Percentiles rank a stretch among this genome's conserved stretches.
These are phyloP conservation scores for Haemorhous mexicanus DNA, from an alignment of 2,113 vertebrate genomes.

Conservation along the genomic window DNA sequence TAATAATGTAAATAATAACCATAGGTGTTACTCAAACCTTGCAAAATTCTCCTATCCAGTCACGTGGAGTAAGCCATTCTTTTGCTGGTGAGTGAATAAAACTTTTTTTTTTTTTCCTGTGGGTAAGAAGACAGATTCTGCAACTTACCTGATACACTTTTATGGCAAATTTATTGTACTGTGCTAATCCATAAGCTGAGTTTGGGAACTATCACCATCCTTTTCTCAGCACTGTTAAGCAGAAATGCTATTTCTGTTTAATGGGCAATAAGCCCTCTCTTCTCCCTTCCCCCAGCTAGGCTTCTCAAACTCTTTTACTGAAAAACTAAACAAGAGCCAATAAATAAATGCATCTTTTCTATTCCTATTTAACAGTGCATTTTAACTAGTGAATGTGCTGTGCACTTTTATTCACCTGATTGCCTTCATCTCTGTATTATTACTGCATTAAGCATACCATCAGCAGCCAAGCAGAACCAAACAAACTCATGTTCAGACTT, in stretches of 20 bases:
- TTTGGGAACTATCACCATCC: neutral
- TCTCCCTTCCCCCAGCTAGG: neutral
- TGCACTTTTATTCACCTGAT: constrained; percentile 63
- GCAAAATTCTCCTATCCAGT: constrained; percentile 29
- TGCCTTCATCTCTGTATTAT: constrained; percentile 39
- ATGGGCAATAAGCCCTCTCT: neutral
- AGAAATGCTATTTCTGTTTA: constrained; percentile 9
- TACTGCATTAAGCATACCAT: constrained; percentile 72
- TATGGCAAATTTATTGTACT: neutral
- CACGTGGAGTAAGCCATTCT: neutral
- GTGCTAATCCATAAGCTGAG: neutral
- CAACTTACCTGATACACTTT: neutral
- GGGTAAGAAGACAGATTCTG: neutral
- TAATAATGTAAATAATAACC: constrained; percentile 53
- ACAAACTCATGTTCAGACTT: constrained; percentile 77
- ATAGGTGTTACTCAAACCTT: constrained; percentile 47
- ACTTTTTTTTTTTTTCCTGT: neutral
- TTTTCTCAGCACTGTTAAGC: neutral
- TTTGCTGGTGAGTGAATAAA: neutral
- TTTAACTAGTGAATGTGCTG: constrained; percentile 43
- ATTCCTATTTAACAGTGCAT: constrained; percentile 26
- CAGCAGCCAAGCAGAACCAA: constrained; percentile 80
- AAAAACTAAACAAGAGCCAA: constrained; percentile 32
- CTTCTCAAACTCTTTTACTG: constrained; percentile 29
- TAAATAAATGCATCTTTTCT: constrained; percentile 55